Evolutionary conservation across 2,797 vertebrate genomes (phyloP).

Genomic region (Acanthopagrus latus): DNA sequence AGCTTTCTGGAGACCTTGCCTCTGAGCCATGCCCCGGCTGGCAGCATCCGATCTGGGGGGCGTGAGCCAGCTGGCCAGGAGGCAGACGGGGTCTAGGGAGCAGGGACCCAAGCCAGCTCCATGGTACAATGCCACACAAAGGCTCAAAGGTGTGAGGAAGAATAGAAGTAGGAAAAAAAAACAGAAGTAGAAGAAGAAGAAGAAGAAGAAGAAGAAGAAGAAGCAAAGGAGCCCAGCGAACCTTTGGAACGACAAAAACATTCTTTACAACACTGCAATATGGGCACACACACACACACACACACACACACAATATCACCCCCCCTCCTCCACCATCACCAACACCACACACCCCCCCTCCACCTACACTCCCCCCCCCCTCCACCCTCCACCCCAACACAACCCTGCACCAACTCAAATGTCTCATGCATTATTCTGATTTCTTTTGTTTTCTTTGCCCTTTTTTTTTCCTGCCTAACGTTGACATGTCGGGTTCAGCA

Average conservation of each 20-base stretch:
- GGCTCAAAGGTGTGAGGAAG: conserved; percentile 87
- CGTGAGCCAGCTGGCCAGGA: conserved; percentile 85
- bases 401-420: conserved; percentile 78
- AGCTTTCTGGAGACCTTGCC: conserved; percentile 74
- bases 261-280: conserved; percentile 81
- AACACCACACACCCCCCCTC: no score
- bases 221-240: conserved; percentile 79
- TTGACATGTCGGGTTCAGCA: conserved; percentile 81
- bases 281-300: conserved; percentile 67
- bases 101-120: conserved; percentile 83
- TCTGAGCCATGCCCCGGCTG: conserved; percentile 82
- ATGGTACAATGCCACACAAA: conserved; percentile 85
- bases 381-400: conserved; percentile 39
- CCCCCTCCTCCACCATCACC: conserved; percentile 30
- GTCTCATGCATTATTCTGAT: conserved; percentile 87
- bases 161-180: conserved; percentile 71
- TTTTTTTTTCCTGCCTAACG: conserved; percentile 66
- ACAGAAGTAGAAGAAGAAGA: conserved; percentile 50
- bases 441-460: conserved; percentile 77
- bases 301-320: conserved; percentile 36
- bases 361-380: conserved; percentile 42
- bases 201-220: conserved; percentile 70
- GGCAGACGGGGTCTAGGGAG: conserved; percentile 83
- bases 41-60: conserved; percentile 78
- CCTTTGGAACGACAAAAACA: conserved; percentile 83